Evolutionary conservation across 2,888 invertebrate species (phyloP).

Genomic region (Bombyx huttoni): DNA sequence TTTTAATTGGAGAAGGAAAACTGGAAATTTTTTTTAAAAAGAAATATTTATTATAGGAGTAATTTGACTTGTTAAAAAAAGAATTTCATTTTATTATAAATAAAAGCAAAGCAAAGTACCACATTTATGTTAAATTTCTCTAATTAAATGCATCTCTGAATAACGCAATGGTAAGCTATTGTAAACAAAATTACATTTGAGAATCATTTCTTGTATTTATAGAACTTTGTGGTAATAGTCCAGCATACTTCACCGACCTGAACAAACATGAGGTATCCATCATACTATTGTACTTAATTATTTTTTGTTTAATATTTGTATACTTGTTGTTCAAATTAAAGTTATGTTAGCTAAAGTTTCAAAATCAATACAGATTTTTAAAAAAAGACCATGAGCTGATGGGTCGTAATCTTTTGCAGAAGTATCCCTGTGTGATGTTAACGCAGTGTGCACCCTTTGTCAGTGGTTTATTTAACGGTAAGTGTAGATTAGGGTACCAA

Average conservation of each 20-base stretch:
- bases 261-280: conserved; percentile 72
- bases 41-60: no score
- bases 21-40: no score
- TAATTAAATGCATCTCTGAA: conserved; percentile 35
- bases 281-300: conserved; percentile 60
- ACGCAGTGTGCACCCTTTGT: conserved; percentile 77
- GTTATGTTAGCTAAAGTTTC: not conserved
- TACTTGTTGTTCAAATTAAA: conserved; percentile 3
- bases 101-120: no score
- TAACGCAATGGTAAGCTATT: conserved; percentile 28
- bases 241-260: conserved; percentile 74
- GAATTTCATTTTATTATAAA: no score
- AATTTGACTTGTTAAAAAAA: no score
- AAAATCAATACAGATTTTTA: conserved; percentile 33
- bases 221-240: conserved; percentile 75
- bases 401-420: conserved; percentile 87
- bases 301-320: conserved; percentile 34
- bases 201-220: conserved; percentile 75
- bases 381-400: conserved; percentile 70
- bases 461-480: conserved; percentile 76
- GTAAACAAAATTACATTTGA: conserved; percentile 65
- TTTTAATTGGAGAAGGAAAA: conserved; percentile 5
- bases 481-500: conserved; percentile 73
- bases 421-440: conserved; percentile 79
- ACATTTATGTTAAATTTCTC: not conserved